phyloP scores from a whole-genome alignment of 1,140 invertebrate genomes.

The Macrostomum lignano region DNA sequence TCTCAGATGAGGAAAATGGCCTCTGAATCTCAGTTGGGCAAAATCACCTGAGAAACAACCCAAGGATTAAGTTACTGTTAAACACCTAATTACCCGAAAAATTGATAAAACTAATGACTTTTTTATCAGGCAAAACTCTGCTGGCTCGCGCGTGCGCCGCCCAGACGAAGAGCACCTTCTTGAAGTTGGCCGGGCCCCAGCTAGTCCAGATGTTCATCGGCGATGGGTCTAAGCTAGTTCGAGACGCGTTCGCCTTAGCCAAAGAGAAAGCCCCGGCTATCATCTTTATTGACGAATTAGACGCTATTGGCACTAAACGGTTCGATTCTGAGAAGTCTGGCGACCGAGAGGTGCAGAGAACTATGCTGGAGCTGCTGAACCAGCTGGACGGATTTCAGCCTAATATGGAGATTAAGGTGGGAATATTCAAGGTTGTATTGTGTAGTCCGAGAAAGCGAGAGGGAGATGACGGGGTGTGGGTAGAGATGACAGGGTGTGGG shows the following conservation, averaged over 20 bases:
- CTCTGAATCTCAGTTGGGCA: no score
- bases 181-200: conserved; percentile 82
- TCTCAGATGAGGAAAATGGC: no score
- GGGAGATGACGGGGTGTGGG: no score
- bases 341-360: conserved; percentile 89
- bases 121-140: conserved; percentile 52
- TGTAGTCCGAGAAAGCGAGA: no score
- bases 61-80: no score
- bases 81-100: no score
- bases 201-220: conserved; percentile 95
- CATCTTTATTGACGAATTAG: conserved; percentile 96
- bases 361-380: conserved; percentile 92
- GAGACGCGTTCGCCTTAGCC: conserved; percentile 89
- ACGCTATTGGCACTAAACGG: conserved; percentile 88
- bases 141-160: conserved; percentile 89
- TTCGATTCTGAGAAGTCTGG: conserved; percentile 98
- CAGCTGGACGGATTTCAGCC: conserved; percentile 96
- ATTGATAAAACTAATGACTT: no score
- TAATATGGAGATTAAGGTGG: conserved; percentile 86
- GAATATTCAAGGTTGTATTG: no score
- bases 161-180: conserved; percentile 90
- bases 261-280: conserved; percentile 97
- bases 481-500: no score
- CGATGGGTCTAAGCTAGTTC: conserved; percentile 85
- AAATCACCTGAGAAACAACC: no score